Percentiles rank a stretch among this genome's conserved stretches.
phyloP scores from a whole-genome alignment of 2,797 vertebrate genomes.

The Geotrypetes seraphini region DNA sequence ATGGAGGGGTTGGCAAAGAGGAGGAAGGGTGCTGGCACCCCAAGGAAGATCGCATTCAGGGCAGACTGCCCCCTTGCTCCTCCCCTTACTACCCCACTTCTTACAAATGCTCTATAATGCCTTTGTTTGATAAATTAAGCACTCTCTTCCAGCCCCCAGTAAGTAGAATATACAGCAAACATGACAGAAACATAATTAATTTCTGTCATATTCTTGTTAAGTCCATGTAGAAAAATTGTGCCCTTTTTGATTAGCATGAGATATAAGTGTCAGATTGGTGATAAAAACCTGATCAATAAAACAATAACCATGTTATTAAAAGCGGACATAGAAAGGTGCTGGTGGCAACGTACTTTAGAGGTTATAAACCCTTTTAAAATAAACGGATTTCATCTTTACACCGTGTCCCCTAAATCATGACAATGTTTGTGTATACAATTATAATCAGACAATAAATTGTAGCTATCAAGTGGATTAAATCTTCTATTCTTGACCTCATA shows the following conservation, averaged over 20 bases:
- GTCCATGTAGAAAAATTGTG: conserved; percentile 91
- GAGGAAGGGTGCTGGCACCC: too few species aligned
- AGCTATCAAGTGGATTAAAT: conserved; percentile 91
- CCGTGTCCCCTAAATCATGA: conserved; percentile 98
- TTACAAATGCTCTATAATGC: conserved; percentile 69
- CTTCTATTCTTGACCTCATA: conserved; percentile 86
- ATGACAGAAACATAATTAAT: conserved; percentile 98
- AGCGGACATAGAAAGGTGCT: conserved; percentile 83
- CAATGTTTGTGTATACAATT: conserved; percentile 99
- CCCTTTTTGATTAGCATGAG: conserved; percentile 96
- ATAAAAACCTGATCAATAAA: conserved; percentile 99
- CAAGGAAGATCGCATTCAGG: too few species aligned
- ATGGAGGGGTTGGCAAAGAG: too few species aligned
- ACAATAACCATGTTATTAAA: conserved; percentile 99
- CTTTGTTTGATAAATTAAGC: conserved; percentile 76
- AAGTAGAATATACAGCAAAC: conserved; percentile 73
- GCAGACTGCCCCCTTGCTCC: too few species aligned
- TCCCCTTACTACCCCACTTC: too few species aligned
- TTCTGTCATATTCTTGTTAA: conserved; percentile 82
- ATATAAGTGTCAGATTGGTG: conserved; percentile 93
- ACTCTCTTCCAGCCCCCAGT: conserved; percentile 68
- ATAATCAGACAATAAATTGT: conserved; percentile 99
- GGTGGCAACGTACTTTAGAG: conserved; percentile 78
- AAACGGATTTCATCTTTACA: conserved; percentile 99
- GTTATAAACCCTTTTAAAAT: conserved; percentile 99